phyloP scores from a whole-genome alignment of 1,140 invertebrate genomes.

The Venturia canescens region DNA sequence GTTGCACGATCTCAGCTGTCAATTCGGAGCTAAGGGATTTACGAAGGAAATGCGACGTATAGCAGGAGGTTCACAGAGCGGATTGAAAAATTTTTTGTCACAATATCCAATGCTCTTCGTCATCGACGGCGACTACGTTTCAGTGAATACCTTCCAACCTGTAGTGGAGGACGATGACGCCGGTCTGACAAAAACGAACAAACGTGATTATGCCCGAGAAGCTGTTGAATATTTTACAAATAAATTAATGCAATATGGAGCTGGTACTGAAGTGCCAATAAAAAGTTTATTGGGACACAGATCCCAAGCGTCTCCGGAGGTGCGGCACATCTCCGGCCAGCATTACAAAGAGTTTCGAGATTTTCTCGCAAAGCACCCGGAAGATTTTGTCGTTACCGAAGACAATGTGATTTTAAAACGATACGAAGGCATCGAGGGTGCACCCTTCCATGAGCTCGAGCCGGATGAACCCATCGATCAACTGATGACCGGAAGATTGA shows the following conservation, averaged over 20 bases:
- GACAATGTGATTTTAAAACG: slow-evolving; percentile 88
- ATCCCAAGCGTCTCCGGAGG: slow-evolving; percentile 95
- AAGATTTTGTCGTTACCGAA: slow-evolving; percentile 92
- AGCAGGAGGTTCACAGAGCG: slow-evolving; percentile 95
- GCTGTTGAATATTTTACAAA: slow-evolving; percentile 96
- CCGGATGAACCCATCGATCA: slow-evolving; percentile 89
- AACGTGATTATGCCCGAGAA: slow-evolving; percentile 92
- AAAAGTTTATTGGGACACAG: slow-evolving; percentile 94
- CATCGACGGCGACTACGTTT: slow-evolving; percentile 94
- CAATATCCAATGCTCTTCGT: slow-evolving; percentile 95
- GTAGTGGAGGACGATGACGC: slow-evolving; percentile 75
- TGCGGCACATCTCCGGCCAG: slow-evolving; percentile 95
- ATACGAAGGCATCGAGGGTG: slow-evolving; percentile 78
- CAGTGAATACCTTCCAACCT: slow-evolving; percentile 87
- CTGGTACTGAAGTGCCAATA: slow-evolving; percentile 93
- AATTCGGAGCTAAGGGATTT: slow-evolving; percentile 97
- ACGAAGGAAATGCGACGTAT: slow-evolving; percentile 97
- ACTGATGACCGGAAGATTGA: slow-evolving; percentile 84
- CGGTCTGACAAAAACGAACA: slow-evolving; percentile 76
- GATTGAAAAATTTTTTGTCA: slow-evolving; percentile 92
- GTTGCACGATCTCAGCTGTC: slow-evolving; percentile 96
- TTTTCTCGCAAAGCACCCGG: slow-evolving; percentile 90
- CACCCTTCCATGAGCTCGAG: slow-evolving; percentile 75
- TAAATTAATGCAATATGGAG: slow-evolving; percentile 93
- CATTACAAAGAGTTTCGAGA: slow-evolving; percentile 96